These are phyloP conservation scores for Mellilla xanthometata DNA, from an alignment of 2,888 invertebrate genomes.

Conservation along the genomic window DNA sequence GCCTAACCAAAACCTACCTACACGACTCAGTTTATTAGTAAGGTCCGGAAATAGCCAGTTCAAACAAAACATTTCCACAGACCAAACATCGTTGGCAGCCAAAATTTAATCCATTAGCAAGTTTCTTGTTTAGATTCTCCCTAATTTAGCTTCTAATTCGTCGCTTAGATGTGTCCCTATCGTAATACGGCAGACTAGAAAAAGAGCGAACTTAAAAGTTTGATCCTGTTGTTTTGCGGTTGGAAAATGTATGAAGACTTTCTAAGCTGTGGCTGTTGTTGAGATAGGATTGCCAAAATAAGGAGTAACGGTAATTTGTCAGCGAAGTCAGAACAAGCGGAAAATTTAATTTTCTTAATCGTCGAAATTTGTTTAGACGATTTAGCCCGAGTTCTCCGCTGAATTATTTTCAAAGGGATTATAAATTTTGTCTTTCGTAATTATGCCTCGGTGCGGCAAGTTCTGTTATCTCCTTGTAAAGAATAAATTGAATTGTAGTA, in stretches of 20 bases:
- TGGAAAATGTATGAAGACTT: not conserved
- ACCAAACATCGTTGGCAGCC: conserved; percentile 30
- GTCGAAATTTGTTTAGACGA: conserved; percentile 27
- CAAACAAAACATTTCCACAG: no score
- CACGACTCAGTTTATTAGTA: no score
- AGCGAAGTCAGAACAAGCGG: conserved; percentile 42
- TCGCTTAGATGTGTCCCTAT: not conserved
- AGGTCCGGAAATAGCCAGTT: no score
- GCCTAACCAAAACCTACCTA: no score
- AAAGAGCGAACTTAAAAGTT: not conserved
- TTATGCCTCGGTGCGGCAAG: conserved; percentile 30
- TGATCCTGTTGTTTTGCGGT: not conserved
- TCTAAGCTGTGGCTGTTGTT: conserved; percentile 6
- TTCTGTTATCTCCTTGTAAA: conserved; percentile 7
- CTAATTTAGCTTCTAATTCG: conserved; percentile 34
- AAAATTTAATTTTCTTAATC: conserved; percentile 63
- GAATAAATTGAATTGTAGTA: conserved; percentile 2
- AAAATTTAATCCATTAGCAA: conserved; percentile 53
- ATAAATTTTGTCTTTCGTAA: conserved; percentile 51
- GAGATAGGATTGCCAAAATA: conserved; percentile 11
- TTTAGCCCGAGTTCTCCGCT: conserved; percentile 42
- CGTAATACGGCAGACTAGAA: not conserved
- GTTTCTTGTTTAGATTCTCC: conserved; percentile 42
- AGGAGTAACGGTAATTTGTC: conserved; percentile 46
- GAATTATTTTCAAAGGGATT: conserved; percentile 51